Conservation (phyloP, 1,140 invertebrate genomes). For the Drosophila eugracilis region DNA sequence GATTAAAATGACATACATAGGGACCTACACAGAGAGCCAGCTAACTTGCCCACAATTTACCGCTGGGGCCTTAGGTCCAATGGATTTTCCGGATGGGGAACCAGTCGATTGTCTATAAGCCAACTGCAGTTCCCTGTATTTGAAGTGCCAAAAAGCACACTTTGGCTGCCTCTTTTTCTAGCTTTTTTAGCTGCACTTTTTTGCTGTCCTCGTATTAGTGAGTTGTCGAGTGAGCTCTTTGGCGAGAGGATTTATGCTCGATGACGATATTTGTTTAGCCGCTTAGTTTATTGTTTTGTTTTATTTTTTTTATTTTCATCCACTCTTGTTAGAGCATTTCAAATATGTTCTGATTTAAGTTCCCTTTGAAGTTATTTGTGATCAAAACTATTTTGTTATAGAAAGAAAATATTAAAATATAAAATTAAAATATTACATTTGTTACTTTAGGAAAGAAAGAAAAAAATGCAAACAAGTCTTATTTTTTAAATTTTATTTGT, state of each 20-base stretch:
- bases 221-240: conserved; percentile 66
- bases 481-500: no score
- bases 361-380: conserved; percentile 48
- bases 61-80: conserved; percentile 13
- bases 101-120: conserved; percentile 73
- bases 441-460: no score
- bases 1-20: conserved; percentile 69
- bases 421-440: no score
- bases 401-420: no score
- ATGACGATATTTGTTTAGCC: conserved; percentile 73
- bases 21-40: conserved; percentile 26
- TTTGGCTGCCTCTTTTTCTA: conserved; percentile 38
- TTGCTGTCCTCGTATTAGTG: conserved; percentile 54
- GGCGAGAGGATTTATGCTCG: conserved; percentile 70
- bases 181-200: not conserved
- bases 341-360: not conserved
- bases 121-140: conserved; percentile 58
- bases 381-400: no score
- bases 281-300: conserved; percentile 67
- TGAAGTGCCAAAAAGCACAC: conserved; percentile 81
- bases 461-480: no score
- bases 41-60: conserved; percentile 37
- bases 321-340: conserved; percentile 12
- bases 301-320: conserved; percentile 47
- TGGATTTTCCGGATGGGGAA: conserved; percentile 19